Conservation (phyloP, 2,888 invertebrate genomes). For the Eupithecia subfuscata region DNA sequence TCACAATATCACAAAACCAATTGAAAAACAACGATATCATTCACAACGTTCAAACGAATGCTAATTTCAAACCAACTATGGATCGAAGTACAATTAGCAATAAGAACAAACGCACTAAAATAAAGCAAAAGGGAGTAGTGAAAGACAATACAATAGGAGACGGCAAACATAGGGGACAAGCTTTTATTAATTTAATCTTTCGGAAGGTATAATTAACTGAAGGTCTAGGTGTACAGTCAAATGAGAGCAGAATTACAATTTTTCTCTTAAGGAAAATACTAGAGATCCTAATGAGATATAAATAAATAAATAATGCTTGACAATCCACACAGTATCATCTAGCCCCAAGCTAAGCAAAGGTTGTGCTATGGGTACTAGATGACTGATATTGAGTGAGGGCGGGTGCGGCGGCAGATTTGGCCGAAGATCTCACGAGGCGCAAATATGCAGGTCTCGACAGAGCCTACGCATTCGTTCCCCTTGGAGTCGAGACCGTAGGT, state of each 20-base stretch:
- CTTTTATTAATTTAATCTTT: conserved; percentile 53
- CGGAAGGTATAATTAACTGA: conserved; percentile 51
- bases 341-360: no score
- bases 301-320: no score
- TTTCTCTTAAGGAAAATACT: neutral
- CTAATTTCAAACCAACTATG: conserved; percentile 44
- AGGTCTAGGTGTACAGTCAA: conserved; percentile 1
- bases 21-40: conserved; percentile 40
- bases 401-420: no score
- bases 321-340: no score
- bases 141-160: conserved; percentile 46
- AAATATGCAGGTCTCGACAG: no score
- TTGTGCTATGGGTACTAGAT: no score
- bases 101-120: conserved; percentile 43
- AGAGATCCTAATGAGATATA: neutral
- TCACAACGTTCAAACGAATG: conserved; percentile 43
- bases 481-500: no score
- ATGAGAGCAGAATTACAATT: neutral
- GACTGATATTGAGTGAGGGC: no score
- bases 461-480: no score
- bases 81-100: conserved; percentile 46
- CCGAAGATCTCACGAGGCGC: no score
- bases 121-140: conserved; percentile 51
- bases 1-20: conserved; percentile 29
- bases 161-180: conserved; percentile 39